A percentile compares a stretch with the other conserved stretches of the same genome.
Evolutionary conservation across 2,797 vertebrate species (phyloP).

Genomic region (Oryzias dopingdopingensis): DNA sequence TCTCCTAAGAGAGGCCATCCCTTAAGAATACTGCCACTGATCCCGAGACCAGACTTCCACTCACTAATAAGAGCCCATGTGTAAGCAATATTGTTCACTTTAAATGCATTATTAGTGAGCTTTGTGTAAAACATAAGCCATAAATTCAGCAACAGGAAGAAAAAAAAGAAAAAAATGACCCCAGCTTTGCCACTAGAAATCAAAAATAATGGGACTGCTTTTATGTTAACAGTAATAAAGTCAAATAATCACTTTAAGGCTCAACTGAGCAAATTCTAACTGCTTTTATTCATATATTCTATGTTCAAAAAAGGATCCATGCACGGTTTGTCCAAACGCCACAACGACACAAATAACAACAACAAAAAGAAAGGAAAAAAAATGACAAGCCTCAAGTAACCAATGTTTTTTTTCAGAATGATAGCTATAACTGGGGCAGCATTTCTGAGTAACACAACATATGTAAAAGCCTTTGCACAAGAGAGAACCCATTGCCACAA

Average conservation of each 20-base stretch:
- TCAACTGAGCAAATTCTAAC: constrained; percentile 6
- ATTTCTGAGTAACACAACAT: constrained; percentile 76
- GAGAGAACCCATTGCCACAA: constrained; percentile 77
- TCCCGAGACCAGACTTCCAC: constrained; percentile 83
- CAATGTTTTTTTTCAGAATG: constrained; percentile 57
- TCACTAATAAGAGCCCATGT: constrained; percentile 88
- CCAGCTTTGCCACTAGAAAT: constrained; percentile 10
- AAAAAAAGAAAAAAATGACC: not conserved
- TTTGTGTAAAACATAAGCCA: constrained; percentile 65
- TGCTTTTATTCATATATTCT: constrained; percentile 13
- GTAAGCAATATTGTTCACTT: constrained; percentile 85
- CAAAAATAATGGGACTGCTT: constrained; percentile 29
- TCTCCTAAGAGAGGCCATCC: constrained; percentile 82
- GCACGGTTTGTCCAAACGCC: constrained; percentile 28
- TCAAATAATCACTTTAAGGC: constrained; percentile 29
- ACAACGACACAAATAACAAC: constrained; percentile 54
- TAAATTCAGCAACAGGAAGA: constrained; percentile 47
- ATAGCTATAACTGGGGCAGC: constrained; percentile 75
- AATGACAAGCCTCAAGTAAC: constrained; percentile 62
- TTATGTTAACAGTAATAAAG: constrained; percentile 24
- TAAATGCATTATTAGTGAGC: constrained; percentile 75
- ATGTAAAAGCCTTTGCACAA: constrained; percentile 80
- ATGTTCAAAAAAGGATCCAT: constrained; percentile 32
- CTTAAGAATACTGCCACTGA: constrained; percentile 80
- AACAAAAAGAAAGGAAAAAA: constrained; percentile 21